phyloP scores from a whole-genome alignment of 2,797 vertebrate species.

The Enteromius paludinosus region DNA sequence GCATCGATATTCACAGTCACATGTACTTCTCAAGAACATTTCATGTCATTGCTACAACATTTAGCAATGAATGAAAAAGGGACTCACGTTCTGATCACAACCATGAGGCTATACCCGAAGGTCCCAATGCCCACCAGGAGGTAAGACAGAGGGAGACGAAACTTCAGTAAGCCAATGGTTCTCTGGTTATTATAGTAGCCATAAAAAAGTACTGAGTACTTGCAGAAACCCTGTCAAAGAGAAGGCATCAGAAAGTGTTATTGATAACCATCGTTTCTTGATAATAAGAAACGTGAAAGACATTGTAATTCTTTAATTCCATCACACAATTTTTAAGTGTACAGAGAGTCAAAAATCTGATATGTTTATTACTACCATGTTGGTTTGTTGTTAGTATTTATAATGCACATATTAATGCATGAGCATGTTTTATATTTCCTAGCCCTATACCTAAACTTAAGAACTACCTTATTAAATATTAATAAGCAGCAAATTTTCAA shows the following conservation, averaged over 20 bases:
- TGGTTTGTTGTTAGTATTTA: background rate
- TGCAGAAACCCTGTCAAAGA: constrained; percentile 89
- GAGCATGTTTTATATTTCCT: background rate
- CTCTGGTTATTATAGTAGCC: constrained; percentile 95
- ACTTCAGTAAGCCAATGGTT: constrained; percentile 93
- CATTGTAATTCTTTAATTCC: background rate
- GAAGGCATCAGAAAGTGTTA: constrained; percentile 36
- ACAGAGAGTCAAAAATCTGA: background rate
- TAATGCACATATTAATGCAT: background rate
- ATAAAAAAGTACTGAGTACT: constrained; percentile 95
- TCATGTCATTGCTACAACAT: constrained; percentile 59
- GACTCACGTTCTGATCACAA: constrained; percentile 98
- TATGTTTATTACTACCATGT: background rate
- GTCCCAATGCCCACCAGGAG: constrained; percentile 95
- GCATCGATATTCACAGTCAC: background rate
- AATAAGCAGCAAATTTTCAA: background rate
- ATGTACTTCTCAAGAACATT: constrained; percentile 36
- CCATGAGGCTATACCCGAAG: constrained; percentile 97
- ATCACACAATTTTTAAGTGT: background rate
- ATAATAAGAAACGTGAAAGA: background rate
- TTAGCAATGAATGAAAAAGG: constrained; percentile 53
- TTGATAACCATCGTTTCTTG: constrained; percentile 4
- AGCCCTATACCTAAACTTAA: background rate
- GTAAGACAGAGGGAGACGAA: constrained; percentile 94
- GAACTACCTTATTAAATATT: too few species aligned